Percentiles rank a stretch among this genome's conserved stretches.
These are phyloP conservation scores for Chelonus formosanus DNA, from an alignment of 2,888 invertebrate species.

Conservation along the genomic window DNA sequence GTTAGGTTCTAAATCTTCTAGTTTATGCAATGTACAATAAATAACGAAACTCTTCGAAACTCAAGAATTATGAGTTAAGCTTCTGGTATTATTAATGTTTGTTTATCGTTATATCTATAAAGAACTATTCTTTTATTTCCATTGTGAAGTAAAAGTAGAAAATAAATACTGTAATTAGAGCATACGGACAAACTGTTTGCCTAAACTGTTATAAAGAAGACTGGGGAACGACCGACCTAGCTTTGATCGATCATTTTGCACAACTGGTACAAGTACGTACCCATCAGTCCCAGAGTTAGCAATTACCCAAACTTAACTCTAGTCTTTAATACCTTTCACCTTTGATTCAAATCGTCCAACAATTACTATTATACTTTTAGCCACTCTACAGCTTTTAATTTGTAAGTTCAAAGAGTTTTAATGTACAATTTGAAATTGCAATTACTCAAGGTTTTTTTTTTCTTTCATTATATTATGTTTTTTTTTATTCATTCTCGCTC, in stretches of 20 bases:
- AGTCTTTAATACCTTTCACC: constrained; percentile 12
- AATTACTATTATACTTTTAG: constrained; percentile 19
- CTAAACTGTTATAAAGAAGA: not conserved
- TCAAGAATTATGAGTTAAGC: not conserved
- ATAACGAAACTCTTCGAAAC: constrained; percentile 6
- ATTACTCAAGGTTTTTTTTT: constrained; percentile 10
- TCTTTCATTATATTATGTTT: constrained; percentile 5
- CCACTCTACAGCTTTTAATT: constrained; percentile 18
- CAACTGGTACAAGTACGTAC: constrained; percentile 34
- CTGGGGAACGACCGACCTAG: not conserved
- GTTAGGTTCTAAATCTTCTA: constrained; percentile 10
- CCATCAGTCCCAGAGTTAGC: constrained; percentile 15
- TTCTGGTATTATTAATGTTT: not conserved
- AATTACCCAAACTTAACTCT: constrained; percentile 20
- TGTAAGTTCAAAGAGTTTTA: constrained; percentile 22
- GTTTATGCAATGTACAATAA: constrained; percentile 21
- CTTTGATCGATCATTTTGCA: constrained; percentile 30
- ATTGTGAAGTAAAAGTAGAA: not conserved
- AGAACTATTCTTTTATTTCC: too few species aligned
- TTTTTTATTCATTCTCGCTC: not conserved
- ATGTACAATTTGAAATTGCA: constrained; percentile 26
- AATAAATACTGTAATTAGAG: constrained; percentile 12
- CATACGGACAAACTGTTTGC: constrained; percentile 4
- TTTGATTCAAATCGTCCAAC: constrained; percentile 25
- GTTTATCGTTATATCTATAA: not conserved